Evolutionary conservation across 2,113 vertebrate species (phyloP), one percentile per base, ranked within the genome.

Genomic region (Heterocephalus glaber): DNA sequence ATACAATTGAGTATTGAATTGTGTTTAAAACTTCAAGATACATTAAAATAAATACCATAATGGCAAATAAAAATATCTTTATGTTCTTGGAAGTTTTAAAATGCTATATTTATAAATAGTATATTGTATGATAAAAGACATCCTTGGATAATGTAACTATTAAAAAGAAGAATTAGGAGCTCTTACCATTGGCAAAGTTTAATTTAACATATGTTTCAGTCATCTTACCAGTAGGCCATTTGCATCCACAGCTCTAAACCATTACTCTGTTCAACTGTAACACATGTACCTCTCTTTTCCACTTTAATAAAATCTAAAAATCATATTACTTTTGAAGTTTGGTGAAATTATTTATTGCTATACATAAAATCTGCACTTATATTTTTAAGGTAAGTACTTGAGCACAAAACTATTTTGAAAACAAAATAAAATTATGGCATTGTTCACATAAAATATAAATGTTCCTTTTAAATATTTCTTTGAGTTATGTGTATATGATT

Each of bases 51-150:
- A 94, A 81, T 38, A 41, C 1, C 1, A 72, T 17, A 88, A 66
- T 47, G n/a, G 30, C 24, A 95, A 76, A 88, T 74, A 79, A 90
- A 94, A 65, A 79, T 54, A 66, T 2, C 38, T 66, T 77, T 90
- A 70, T 92, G 33, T 68, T 90, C 52, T 83, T 94, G 0, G n/a
- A 24, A 61, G 19, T 74, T 95, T 94, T 63, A 94, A 95, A 96
- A 77, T 85, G 4, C 7, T 72, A 12, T 92, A 76, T 58, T 30
- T 95, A 89, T 86, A 94, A 93, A 82, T 70, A 96, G 0, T 3
- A 24, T 47, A 30, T 63, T 8, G 1, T 82, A 81, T 56, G 28
- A 47, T 77, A 61, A 66, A 49, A 76, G 7, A 1, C 44, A 81
- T 19, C 16, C 16, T 65, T 11, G 3, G 0, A 80, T 89, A 74